These are phyloP conservation scores for Acleris sparsana DNA, from an alignment of 2,888 invertebrate genomes.

Conservation along the genomic window DNA sequence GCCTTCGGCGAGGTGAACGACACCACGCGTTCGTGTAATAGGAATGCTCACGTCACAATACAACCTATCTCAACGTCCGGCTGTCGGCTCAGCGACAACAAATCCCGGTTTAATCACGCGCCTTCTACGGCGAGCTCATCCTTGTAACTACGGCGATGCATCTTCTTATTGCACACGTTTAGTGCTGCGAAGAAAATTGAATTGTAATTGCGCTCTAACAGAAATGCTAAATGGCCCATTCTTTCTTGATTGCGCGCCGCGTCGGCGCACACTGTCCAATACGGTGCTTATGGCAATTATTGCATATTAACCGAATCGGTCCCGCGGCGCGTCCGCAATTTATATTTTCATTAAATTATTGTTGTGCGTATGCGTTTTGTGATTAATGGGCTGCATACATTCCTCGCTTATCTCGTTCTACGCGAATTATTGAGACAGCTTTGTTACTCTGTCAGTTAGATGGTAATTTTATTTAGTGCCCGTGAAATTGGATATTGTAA, in stretches of 20 bases:
- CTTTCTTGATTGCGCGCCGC: conserved; percentile 62
- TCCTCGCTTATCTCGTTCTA: conserved; percentile 67
- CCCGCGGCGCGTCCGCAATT: conserved; percentile 46
- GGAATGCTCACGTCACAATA: conserved; percentile 33
- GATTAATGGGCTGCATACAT: conserved; percentile 64
- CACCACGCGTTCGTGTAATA: conserved; percentile 33
- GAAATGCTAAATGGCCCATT: conserved; percentile 69
- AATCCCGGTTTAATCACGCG: conserved; percentile 56
- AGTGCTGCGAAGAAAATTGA: conserved; percentile 69
- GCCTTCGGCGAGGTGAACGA: conserved; percentile 42
- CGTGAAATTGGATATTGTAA: conserved; percentile 74
- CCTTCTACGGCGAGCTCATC: conserved; percentile 46
- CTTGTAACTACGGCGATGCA: conserved; percentile 38
- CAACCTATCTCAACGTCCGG: conserved; percentile 47
- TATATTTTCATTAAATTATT: conserved; percentile 49
- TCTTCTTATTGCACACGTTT: conserved; percentile 57
- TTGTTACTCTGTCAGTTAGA: conserved; percentile 73
- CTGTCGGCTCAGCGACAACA: conserved; percentile 49
- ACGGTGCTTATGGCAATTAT: conserved; percentile 61
- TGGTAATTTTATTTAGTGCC: conserved; percentile 81
- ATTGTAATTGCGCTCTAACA: conserved; percentile 71
- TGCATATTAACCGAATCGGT: conserved; percentile 74
- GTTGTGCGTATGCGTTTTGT: conserved; percentile 58
- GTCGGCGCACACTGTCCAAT: conserved; percentile 49
- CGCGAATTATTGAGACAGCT: conserved; percentile 77